Evolutionary conservation across 2,113 vertebrate species (phyloP), one percentile per base, ranked within the genome.

Genomic region (Bucco capensis): DNA sequence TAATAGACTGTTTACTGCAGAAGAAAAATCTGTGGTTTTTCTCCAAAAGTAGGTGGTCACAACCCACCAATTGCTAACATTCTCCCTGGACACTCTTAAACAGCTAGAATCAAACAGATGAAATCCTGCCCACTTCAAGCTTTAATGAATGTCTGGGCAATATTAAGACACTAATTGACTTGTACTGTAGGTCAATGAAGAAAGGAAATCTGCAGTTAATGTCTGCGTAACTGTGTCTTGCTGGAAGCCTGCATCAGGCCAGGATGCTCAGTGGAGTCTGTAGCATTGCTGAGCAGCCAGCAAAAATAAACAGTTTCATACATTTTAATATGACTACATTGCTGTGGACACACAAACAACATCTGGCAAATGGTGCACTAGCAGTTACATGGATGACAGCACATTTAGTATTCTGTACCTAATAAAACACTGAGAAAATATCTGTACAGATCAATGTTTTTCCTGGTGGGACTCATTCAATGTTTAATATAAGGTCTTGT

Each of bases 111-210:
- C 67, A 87, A 87, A 51, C 84, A 82, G 73, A 78, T 91, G 71
- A 82, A 89, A 70, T 82, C 83, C 89, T 80, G 54, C 84, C 66
- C 54, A 14, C 78, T 87, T 89, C 54, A 85, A 82, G 71, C 54
- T 73, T 83, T 92, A 91, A 89, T 80, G 74, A 95, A 85, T 73
- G 38, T 82, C 66, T 82, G 79, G 66, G 67, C 56, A 79, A 89
- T 80, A 92, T 89, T 65, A 91, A 91, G 78, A 67, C 33, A 66
- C 54, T 95, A 93, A 92, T 86, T 94, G 72, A 83, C 69, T 75
- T 80, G 79, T 83, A 60, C 72, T 51, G 47, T 30, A 88, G 78
- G 87, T 92, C 89, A 94, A 14, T 31, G 75, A 79, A 76, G 84
- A 88, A 92, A n/a, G 47, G 47, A 83, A 60, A 83, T 80, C 69